These are phyloP conservation scores for Pseudomugil tenellus DNA, from an alignment of 2,797 vertebrate species.

Conservation along the genomic window DNA sequence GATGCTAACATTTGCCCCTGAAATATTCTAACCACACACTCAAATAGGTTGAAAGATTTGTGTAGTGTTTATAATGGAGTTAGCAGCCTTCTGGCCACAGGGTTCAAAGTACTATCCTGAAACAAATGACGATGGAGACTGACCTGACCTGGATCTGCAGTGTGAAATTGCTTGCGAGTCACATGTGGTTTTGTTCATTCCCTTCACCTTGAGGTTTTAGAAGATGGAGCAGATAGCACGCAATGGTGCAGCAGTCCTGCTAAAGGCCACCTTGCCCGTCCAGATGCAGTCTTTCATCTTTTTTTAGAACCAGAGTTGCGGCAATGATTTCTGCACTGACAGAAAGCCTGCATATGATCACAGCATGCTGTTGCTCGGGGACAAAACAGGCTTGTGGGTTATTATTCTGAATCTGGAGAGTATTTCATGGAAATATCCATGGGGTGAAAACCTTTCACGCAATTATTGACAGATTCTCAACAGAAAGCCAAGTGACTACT, in stretches of 20 bases:
- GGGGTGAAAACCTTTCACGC: conserved; percentile 65
- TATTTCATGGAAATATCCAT: conserved; percentile 72
- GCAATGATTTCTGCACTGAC: conserved; percentile 76
- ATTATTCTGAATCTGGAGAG: conserved; percentile 74
- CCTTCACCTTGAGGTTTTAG: conserved; percentile 75
- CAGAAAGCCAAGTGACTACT: conserved; percentile 55
- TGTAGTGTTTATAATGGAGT: conserved; percentile 75
- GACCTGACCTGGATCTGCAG: conserved; percentile 70
- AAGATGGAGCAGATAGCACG: conserved; percentile 75
- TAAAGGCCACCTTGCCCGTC: conserved; percentile 67
- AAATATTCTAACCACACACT: conserved; percentile 60
- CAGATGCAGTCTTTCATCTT: conserved; percentile 77
- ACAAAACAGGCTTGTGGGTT: conserved; percentile 60
- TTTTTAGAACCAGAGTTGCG: conserved; percentile 64
- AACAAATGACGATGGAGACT: conserved; percentile 68
- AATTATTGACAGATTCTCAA: conserved; percentile 70
- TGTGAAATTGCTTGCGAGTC: conserved; percentile 80
- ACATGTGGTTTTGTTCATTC: conserved; percentile 81
- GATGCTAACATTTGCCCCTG: conserved; percentile 38
- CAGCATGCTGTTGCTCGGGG: conserved; percentile 59
- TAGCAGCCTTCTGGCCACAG: conserved; percentile 62
- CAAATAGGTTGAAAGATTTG: conserved; percentile 69
- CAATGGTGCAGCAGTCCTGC: conserved; percentile 61
- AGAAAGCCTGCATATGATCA: conserved; percentile 74
- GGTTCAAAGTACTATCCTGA: conserved; percentile 70